Conservation (phyloP, 2,797 vertebrate species). For the Thaleichthys pacificus region DNA sequence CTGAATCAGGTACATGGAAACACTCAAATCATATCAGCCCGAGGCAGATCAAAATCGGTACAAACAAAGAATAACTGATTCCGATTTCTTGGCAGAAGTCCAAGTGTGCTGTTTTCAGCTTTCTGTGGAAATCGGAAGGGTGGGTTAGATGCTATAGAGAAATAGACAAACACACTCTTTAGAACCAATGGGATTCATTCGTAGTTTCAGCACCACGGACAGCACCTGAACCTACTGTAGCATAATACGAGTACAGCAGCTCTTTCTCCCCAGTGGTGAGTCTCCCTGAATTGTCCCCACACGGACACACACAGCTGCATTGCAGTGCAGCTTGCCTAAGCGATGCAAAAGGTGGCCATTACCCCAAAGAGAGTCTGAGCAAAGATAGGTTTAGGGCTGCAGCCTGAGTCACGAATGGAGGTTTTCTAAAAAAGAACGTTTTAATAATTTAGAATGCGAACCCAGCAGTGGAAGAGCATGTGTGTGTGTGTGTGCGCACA, state of each 20-base stretch:
- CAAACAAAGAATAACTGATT: too few species aligned
- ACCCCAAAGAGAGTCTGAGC: neutral
- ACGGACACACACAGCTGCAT: neutral
- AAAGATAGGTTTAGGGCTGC: neutral
- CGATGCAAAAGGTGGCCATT: neutral
- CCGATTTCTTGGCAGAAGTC: too few species aligned
- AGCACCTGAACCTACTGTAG: too few species aligned
- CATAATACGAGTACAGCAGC: neutral
- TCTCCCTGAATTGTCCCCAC: neutral
- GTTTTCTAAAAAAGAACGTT: conserved; percentile 3
- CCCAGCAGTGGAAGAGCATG: neutral
- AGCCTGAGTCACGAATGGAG: neutral
- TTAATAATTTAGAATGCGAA: conserved; percentile 10
- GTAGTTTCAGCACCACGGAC: neutral
- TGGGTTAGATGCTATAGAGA: too few species aligned
- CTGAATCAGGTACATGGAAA: too few species aligned
- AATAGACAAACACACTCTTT: too few species aligned
- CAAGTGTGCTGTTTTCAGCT: too few species aligned
- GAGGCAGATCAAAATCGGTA: too few species aligned
- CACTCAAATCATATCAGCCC: too few species aligned
- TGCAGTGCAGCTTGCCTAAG: neutral
- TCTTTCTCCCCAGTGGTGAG: too few species aligned
- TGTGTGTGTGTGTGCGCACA: neutral
- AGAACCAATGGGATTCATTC: too few species aligned
- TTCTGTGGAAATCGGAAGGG: too few species aligned